These are phyloP conservation scores for Hirtodrosophila trivittata DNA, from an alignment of 2,888 invertebrate genomes.

Conservation along the genomic window DNA sequence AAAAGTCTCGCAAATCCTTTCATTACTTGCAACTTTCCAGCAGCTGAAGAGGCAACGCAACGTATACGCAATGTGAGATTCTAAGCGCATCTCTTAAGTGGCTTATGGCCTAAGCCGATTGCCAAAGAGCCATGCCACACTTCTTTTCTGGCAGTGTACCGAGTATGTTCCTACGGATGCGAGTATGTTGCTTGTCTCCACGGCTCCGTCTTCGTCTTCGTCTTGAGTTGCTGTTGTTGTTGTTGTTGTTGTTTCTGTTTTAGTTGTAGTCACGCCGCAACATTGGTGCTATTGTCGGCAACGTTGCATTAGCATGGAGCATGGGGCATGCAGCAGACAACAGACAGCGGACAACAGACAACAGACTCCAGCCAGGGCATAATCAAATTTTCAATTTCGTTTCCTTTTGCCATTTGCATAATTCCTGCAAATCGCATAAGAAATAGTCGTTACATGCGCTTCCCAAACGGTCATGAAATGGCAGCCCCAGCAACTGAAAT, in stretches of 20 bases:
- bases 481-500: conserved; percentile 1
- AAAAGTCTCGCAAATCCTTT: conserved; percentile 7
- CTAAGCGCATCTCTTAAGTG: conserved; percentile 1
- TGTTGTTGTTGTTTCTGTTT: conserved; percentile 33
- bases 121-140: neutral
- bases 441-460: conserved; percentile 7
- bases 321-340: conserved; percentile 44
- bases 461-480: conserved; percentile 19
- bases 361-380: conserved; percentile 28
- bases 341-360: conserved; percentile 8
- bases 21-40: neutral
- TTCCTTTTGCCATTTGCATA: conserved; percentile 57
- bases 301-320: conserved; percentile 57
- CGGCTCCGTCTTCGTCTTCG: no score
- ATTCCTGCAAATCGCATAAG: conserved; percentile 39
- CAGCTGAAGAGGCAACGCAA: conserved; percentile 3
- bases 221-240: conserved; percentile 19
- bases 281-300: conserved; percentile 59
- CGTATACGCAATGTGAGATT: conserved; percentile 39
- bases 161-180: neutral
- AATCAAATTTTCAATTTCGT: conserved; percentile 60
- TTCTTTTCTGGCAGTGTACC: conserved; percentile 42
- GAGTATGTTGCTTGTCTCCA: neutral
- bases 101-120: conserved; percentile 20
- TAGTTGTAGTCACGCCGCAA: conserved; percentile 54